phyloP scores from a whole-genome alignment of 1,140 invertebrate species.

The Monochamus saltuarius region DNA sequence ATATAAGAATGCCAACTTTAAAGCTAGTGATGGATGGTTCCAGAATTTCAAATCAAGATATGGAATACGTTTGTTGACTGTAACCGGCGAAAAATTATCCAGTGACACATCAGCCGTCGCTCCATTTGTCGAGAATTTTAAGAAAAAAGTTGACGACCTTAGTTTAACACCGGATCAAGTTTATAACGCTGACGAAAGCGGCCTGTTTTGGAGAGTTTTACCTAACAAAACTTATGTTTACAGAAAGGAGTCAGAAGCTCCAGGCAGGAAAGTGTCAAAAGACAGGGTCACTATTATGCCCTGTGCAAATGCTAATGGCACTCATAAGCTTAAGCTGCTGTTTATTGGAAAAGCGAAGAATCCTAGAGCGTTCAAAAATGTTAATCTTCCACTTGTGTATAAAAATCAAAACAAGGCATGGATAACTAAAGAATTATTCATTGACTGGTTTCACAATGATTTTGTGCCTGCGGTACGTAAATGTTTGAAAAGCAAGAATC shows the following conservation, averaged over 20 bases:
- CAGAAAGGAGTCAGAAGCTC: constrained; percentile 16
- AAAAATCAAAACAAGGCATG: constrained; percentile 25
- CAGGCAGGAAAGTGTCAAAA: constrained; percentile 31
- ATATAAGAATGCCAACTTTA: constrained; percentile 7
- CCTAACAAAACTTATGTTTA: constrained; percentile 14
- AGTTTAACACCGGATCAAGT: constrained; percentile 23
- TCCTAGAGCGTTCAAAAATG: constrained; percentile 36
- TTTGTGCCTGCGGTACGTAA: constrained; percentile 22
- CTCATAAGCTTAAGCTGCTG: constrained; percentile 44
- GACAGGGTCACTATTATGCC: constrained; percentile 45
- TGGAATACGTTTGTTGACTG: constrained; percentile 45
- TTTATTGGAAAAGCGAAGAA: constrained; percentile 46
- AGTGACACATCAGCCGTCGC: constrained; percentile 31
- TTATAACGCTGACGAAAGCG: constrained; percentile 29
- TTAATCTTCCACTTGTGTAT: constrained; percentile 36
- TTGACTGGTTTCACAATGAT: constrained; percentile 19
- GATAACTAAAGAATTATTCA: constrained; percentile 18
- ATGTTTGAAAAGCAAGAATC: constrained; percentile 16
- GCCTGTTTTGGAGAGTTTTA: constrained; percentile 17
- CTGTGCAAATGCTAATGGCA: constrained; percentile 47
- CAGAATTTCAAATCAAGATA: constrained; percentile 44
- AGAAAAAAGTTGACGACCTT: constrained; percentile 13
- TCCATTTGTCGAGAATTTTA: constrained; percentile 16
- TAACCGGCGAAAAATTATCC: constrained; percentile 42
- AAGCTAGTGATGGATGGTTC: constrained; percentile 26